These are phyloP conservation scores for Sphaerodactylus townsendi DNA, from an alignment of 2,113 vertebrate species.

Conservation along the genomic window DNA sequence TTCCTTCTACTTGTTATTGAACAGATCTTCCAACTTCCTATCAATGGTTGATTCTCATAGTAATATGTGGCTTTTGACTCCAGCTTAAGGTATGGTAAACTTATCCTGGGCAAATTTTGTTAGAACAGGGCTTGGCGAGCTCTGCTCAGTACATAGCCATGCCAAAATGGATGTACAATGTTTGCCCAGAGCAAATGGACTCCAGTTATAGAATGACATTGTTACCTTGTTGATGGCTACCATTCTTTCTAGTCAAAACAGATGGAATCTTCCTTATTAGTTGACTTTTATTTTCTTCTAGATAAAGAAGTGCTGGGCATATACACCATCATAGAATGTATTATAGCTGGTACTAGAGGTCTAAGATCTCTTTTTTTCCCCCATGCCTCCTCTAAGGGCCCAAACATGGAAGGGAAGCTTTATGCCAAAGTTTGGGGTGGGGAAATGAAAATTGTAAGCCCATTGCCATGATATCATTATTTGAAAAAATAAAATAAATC, in stretches of 20 bases:
- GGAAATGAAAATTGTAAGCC: too few species aligned
- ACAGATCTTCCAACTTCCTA: not conserved
- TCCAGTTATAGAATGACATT: not conserved
- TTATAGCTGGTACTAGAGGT: not conserved
- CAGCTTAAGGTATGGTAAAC: conserved; percentile 1
- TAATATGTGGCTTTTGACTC: not conserved
- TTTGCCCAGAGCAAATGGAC: not conserved
- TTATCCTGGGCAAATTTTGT: not conserved
- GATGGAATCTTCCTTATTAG: not conserved
- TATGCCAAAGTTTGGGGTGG: too few species aligned
- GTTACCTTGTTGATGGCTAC: not conserved
- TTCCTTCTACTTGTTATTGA: not conserved
- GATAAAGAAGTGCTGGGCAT: not conserved
- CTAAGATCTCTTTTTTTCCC: not conserved
- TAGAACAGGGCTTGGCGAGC: not conserved
- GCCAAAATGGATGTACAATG: not conserved
- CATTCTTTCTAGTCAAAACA: not conserved
- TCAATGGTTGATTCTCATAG: not conserved
- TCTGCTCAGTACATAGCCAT: not conserved
- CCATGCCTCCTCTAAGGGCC: not conserved
- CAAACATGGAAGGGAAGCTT: too few species aligned
- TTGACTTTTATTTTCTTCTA: not conserved
- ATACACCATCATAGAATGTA: not conserved
- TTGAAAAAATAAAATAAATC: too few species aligned
- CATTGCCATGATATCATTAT: too few species aligned